Evolutionary conservation across 35 echinoderm and acorn worm species (phyloP).

Genomic region (Acanthaster planci): DNA sequence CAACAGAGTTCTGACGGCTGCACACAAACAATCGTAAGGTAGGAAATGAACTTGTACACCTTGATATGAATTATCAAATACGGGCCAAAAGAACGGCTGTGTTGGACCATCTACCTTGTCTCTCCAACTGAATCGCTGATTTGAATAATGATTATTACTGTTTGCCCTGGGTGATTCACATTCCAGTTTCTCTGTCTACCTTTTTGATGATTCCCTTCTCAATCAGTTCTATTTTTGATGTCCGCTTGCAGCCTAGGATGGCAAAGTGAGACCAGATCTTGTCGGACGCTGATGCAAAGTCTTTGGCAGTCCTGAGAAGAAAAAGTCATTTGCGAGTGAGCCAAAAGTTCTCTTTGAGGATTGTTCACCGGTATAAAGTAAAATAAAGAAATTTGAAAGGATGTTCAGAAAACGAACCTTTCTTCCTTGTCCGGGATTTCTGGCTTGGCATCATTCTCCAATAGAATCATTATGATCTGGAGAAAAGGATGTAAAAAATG

Average conservation of each 20-base stretch:
- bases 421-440: slow-evolving; percentile 79
- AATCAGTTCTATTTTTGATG: slow-evolving; percentile 70
- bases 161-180: too few relatives aligned
- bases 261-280: slow-evolving; percentile 99
- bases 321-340: neutral
- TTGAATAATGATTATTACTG: too few relatives aligned
- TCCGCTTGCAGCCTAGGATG: slow-evolving; percentile 73
- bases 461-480: slow-evolving; percentile 87
- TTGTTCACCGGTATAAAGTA: neutral
- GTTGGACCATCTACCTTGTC: too few relatives aligned
- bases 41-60: too few relatives aligned
- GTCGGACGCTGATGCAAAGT: slow-evolving; percentile 98
- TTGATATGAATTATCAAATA: too few relatives aligned
- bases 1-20: too few relatives aligned
- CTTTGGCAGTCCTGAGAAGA: slow-evolving; percentile 74
- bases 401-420: slow-evolving; percentile 46
- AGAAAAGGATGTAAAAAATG: slow-evolving; percentile 11
- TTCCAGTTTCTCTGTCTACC: too few relatives aligned
- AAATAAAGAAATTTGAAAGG: neutral
- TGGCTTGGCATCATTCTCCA: slow-evolving; percentile 80
- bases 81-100: too few relatives aligned
- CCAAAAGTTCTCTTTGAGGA: neutral
- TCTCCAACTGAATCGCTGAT: too few relatives aligned
- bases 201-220: slow-evolving; percentile 95
- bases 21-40: too few relatives aligned